Base-by-base conservation (phyloP, 1,140 invertebrate genomes). In the Heterodera carotae region DNA sequence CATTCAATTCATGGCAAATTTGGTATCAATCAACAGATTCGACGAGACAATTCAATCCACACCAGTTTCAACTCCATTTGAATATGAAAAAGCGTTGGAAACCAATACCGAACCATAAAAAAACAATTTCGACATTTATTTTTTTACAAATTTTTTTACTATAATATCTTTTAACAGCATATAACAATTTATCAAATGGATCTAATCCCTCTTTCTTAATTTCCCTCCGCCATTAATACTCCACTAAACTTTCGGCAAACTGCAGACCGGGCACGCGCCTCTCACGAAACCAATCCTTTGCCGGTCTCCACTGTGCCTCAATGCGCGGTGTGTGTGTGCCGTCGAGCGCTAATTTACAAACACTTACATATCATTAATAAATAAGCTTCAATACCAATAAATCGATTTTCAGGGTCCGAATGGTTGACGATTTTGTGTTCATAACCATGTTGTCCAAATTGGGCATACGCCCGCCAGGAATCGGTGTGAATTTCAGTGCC, bases 251-350 rank as follows among this genome's bases (percentile, higher is more conserved):
- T 18, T 70, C 69, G 4, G 69, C 36, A 39, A 70, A 70, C 36
- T 29, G 36, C 12, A 33, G 33, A 34, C 69, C 69, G 18, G 69
- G 69, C 12, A 70, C 36, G 15, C 69, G 69, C 36, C 69, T 15
- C 27, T 70, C 27, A 15, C 69, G 29, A 29, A 70, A 70, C 69
- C 69, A 70, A 39, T 70, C 69, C 22, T 70, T 70, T 70, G 69
- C 69, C 15, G 69, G 69, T 18, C 69, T 53, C 69, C 69, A 70
- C 7, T 39, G 29, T 18, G 69, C 69, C 36, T 70, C 69, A 33
- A 70, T 56, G 15, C 69, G 27, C 33, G 48, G 69, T 33, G 69
- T 70, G 48, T 70, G 69, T 22, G 48, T 70, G 15, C 69, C 69
- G 27, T 70, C 69, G 12, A 22, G n/a, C 22, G 69, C 69, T 70